phyloP scores from a whole-genome alignment of 2,113 vertebrate species.

The Beaufortia kweichowensis region DNA sequence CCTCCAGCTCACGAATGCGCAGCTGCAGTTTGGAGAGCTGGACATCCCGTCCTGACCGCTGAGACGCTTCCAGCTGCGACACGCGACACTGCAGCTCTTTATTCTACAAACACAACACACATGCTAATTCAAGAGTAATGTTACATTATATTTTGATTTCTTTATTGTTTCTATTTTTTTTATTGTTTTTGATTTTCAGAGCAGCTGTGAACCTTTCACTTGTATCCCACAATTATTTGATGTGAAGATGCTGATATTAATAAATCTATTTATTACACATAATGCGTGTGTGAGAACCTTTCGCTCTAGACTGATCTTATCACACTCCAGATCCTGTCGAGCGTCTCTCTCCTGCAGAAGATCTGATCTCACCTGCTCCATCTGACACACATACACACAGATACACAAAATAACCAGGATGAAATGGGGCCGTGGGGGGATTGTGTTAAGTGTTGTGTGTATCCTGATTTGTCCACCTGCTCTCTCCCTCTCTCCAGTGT shows the following conservation, averaged over 20 bases:
- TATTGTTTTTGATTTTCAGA: too few species aligned
- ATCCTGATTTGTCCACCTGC: conserved; percentile 64
- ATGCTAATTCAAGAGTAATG: too few species aligned
- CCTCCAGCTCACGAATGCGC: conserved; percentile 87
- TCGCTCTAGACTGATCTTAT: conserved; percentile 92
- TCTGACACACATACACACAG: conserved; percentile 67
- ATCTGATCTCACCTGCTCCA: conserved; percentile 88
- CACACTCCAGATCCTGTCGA: conserved; percentile 91
- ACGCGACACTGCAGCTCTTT: conserved; percentile 90
- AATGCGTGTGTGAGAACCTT: conserved; percentile 79
- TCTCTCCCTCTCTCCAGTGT: conserved; percentile 84
- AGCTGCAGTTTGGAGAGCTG: conserved; percentile 85
- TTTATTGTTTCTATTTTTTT: too few species aligned
- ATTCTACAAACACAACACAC: conserved; percentile 71
- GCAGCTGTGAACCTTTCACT: too few species aligned
- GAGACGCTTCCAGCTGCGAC: conserved; percentile 86
- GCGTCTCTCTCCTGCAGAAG: conserved; percentile 86
- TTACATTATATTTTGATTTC: too few species aligned
- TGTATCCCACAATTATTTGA: too few species aligned
- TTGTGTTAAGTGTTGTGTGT: not conserved
- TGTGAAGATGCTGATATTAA: too few species aligned
- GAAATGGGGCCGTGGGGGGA: too few species aligned
- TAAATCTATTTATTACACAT: too few species aligned
- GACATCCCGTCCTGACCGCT: conserved; percentile 85
- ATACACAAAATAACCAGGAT: too few species aligned